These are phyloP conservation scores for Champsocephalus gunnari DNA, from an alignment of 2,797 vertebrate genomes.

Conservation along the genomic window DNA sequence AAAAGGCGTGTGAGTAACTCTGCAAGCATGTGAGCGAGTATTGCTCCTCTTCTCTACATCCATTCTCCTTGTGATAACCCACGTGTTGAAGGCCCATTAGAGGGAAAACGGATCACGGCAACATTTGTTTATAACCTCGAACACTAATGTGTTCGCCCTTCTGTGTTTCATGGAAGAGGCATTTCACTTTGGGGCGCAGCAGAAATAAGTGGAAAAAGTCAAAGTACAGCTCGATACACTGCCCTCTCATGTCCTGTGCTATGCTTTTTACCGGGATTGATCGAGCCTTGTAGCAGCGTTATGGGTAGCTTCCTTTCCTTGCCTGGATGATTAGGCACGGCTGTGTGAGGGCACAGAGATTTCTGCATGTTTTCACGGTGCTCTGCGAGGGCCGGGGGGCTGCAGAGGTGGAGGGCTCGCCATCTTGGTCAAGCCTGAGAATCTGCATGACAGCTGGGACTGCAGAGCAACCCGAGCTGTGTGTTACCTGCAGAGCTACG, in stretches of 20 bases:
- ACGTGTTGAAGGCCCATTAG: constrained; percentile 32
- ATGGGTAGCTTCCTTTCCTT: constrained; percentile 44
- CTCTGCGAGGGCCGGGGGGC: constrained; percentile 23
- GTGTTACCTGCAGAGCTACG: constrained; percentile 40
- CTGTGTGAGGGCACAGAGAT: constrained; percentile 44
- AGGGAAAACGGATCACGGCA: constrained; percentile 21
- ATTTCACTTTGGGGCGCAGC: constrained; percentile 34
- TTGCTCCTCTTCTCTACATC: constrained; percentile 5
- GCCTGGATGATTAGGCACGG: constrained; percentile 64
- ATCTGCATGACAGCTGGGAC: constrained; percentile 63
- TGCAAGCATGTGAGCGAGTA: constrained; percentile 31
- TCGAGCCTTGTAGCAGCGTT: constrained; percentile 47
- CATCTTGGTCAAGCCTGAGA: constrained; percentile 46
- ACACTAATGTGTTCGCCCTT: constrained; percentile 55
- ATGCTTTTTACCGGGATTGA: constrained; percentile 62
- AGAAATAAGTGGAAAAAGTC: constrained; percentile 53
- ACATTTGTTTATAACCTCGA: constrained; percentile 59
- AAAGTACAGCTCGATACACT: constrained; percentile 52
- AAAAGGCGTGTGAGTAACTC: constrained; percentile 59
- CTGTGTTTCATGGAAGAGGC: constrained; percentile 40
- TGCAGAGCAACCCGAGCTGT: constrained; percentile 25
- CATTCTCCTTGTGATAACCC: constrained; percentile 6
- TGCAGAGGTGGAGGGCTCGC: constrained; percentile 51
- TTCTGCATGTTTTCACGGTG: constrained; percentile 68
- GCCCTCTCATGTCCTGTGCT: constrained; percentile 46